A percentile compares a stretch with the other conserved stretches of the same genome.
phyloP scores from a whole-genome alignment of 1,140 invertebrate species.

The Amphibalanus amphitrite region DNA sequence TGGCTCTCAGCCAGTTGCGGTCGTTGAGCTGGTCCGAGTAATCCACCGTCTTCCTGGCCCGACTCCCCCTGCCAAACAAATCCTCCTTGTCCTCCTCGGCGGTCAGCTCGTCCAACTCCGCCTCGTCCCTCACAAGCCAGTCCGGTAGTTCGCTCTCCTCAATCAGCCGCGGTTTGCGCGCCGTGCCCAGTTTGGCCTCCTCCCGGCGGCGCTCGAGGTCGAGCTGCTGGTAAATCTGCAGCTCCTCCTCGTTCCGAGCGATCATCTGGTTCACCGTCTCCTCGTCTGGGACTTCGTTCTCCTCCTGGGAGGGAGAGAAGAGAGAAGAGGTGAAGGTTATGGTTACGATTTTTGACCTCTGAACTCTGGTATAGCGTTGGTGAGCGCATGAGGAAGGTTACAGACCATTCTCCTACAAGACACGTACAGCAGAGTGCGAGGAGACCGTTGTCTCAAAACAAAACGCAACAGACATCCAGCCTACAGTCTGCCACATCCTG shows the following conservation, averaged over 20 bases:
- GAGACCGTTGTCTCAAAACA: no score
- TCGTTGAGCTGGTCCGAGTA: slow-evolving; percentile 91
- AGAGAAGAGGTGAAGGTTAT: no score
- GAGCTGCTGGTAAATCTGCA: slow-evolving; percentile 84
- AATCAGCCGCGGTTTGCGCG: slow-evolving; percentile 67
- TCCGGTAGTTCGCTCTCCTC: slow-evolving; percentile 85
- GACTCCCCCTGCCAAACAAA: slow-evolving; percentile 45
- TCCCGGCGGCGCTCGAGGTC: slow-evolving; percentile 75
- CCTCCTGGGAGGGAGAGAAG: slow-evolving; percentile 37
- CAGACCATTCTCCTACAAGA: no score
- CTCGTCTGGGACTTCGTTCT: slow-evolving; percentile 97
- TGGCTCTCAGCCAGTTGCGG: slow-evolving; percentile 88
- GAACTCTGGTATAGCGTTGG: no score
- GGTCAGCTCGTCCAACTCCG: slow-evolving; percentile 32
- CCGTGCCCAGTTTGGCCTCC: slow-evolving; percentile 52
- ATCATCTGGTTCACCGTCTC: slow-evolving; percentile 99
- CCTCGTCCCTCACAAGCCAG: slow-evolving; percentile 87
- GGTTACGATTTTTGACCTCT: no score
- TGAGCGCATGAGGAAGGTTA: no score
- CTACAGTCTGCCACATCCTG: no score
- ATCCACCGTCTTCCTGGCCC: slow-evolving; percentile 95
- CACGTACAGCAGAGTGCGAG: no score
- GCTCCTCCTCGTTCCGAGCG: slow-evolving; percentile 76
- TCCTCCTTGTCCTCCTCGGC: slow-evolving; percentile 40
- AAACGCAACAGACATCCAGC: no score